A percentile compares a stretch with the other conserved stretches of the same genome.
Evolutionary conservation across 1,140 invertebrate genomes (phyloP).

Genomic region (Pseudomyrmex gracilis): DNA sequence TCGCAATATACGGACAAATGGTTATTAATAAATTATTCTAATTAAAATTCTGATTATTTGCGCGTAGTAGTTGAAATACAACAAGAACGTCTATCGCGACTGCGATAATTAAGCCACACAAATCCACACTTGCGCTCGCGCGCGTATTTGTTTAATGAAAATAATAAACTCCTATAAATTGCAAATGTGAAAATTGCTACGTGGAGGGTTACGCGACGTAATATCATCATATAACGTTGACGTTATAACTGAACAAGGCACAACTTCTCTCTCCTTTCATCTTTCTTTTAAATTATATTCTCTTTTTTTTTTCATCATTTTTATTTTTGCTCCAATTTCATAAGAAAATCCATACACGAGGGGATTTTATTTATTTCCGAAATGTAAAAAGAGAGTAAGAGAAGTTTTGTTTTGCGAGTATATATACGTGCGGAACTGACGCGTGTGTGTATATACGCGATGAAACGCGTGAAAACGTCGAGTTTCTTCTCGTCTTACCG

Average conservation of each 20-base stretch:
- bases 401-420: background rate
- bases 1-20: constrained; percentile 59
- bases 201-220: background rate
- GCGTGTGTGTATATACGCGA: background rate
- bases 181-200: constrained; percentile 34
- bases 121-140: constrained; percentile 23
- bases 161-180: constrained; percentile 45
- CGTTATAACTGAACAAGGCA: background rate
- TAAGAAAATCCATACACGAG: background rate
- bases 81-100: constrained; percentile 38
- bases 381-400: constrained; percentile 4
- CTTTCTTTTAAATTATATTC: background rate
- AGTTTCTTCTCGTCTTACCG: constrained; percentile 44
- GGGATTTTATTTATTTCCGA: constrained; percentile 35
- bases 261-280: background rate
- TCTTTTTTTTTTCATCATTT: background rate
- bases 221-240: background rate
- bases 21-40: constrained; percentile 63
- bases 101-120: constrained; percentile 51
- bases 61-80: constrained; percentile 55
- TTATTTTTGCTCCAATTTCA: constrained; percentile 22
- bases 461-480: constrained; percentile 64
- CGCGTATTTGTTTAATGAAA: constrained; percentile 54
- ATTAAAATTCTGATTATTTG: constrained; percentile 63
- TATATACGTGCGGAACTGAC: too few species aligned